Percentiles rank a stretch among this genome's conserved stretches.
These are phyloP conservation scores for Thunnus maccoyii DNA, from an alignment of 2,113 vertebrate genomes.

Conservation along the genomic window DNA sequence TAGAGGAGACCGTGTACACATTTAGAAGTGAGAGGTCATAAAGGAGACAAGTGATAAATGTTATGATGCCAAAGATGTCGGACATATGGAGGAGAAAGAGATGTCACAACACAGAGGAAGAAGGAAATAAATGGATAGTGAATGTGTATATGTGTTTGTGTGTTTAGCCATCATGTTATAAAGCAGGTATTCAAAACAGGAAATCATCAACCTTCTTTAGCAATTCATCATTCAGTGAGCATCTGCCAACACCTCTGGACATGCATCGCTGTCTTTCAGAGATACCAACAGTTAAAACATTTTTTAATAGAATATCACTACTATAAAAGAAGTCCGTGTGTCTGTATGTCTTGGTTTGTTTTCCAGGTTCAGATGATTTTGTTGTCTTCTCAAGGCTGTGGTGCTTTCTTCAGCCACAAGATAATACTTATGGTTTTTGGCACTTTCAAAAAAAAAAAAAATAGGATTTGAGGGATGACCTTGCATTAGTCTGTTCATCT, in stretches of 20 bases:
- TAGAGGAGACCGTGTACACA: slow-evolving; percentile 6
- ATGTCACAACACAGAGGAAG: slow-evolving; percentile 23
- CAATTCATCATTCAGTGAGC: slow-evolving; percentile 24
- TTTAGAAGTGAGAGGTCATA: slow-evolving; percentile 24
- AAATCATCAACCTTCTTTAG: slow-evolving; percentile 33
- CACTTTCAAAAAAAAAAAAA: slow-evolving; percentile 80
- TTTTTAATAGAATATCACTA: slow-evolving; percentile 81
- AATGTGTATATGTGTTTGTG: slow-evolving; percentile 3
- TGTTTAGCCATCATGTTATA: slow-evolving; percentile 27
- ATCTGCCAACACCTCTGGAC: slow-evolving; percentile 62
- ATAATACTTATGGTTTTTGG: slow-evolving; percentile 79
- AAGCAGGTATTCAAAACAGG: slow-evolving; percentile 44
- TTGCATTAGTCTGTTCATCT: slow-evolving; percentile 65
- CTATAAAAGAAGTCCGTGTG: slow-evolving; percentile 78
- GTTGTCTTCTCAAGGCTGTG: slow-evolving; percentile 75
- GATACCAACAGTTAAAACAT: slow-evolving; percentile 77
- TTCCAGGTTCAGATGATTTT: slow-evolving; percentile 62
- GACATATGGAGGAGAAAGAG: slow-evolving; percentile 28
- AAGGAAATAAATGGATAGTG: slow-evolving; percentile 31
- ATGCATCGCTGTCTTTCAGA: slow-evolving; percentile 80
- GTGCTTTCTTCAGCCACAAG: slow-evolving; percentile 74
- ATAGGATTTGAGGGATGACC: slow-evolving; percentile 59
- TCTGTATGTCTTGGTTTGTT: slow-evolving; percentile 46
- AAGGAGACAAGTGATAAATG: slow-evolving; percentile 20
- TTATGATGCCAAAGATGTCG: slow-evolving; percentile 5